Base-by-base conservation (phyloP, 2,888 invertebrate species). In the Carpatolechia fugitivella region DNA sequence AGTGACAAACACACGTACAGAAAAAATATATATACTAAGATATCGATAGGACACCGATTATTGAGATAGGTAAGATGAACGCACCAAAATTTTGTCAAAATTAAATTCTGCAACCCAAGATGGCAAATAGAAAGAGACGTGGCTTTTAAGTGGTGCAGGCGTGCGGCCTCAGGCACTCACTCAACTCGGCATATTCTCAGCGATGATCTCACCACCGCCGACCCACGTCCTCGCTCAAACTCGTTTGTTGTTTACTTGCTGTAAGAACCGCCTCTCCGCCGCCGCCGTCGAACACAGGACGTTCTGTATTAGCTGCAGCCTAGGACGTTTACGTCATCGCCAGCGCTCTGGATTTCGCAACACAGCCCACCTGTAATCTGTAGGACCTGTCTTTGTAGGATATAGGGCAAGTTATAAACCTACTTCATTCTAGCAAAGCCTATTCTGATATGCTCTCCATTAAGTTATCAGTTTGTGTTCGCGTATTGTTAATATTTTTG, bases 171-270 rank as follows among this genome's bases (percentile, higher is more conserved):
- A 80, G 76, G 67, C 74, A 24, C 16, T 33, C 47, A 33, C 49
- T 38, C 50, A 50, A 47, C 41, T 53, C 31, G 20, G 64, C 57
- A 65, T 88, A 90, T 85, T 85, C 76, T 74, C 74, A 72, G 82
- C 84, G 89, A 73, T 89, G 89, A 90, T 89, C 86, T 90, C 89
- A 89, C 75, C 24, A 24, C 24, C 24, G 24, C 83, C 76, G 68
- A 77, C 84, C 82, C 82, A 85, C 88, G 88, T 87, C 88, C 88
- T 88, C 85, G 85, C 76, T 77, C 76, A 87, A 87, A 89, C 89
- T 82, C 79, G 89, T 89, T 89, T 88, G 76, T 79, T 89, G 85
- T 89, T 88, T 86, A 88, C 85, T 85, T 78, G 80, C 74, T 16
- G 73, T 78, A 78, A 77, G 78, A 81, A 44, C 44, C 13, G 44